Conservation (phyloP, 2,113 vertebrate species). For the Oceanodroma tethys region DNA sequence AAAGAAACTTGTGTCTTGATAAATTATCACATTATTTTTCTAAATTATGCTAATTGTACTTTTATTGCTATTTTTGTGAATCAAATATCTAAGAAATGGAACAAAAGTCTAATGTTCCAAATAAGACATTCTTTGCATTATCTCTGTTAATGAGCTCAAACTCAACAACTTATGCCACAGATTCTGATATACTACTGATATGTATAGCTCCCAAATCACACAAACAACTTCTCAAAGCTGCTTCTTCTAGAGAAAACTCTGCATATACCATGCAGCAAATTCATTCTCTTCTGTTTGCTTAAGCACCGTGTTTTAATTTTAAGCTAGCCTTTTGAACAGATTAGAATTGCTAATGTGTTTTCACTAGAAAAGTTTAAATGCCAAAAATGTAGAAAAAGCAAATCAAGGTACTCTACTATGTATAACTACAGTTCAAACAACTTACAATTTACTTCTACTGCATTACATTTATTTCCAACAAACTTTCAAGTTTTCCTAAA, state of each 20-base stretch:
- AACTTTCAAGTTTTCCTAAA: neutral
- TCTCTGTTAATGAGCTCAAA: neutral
- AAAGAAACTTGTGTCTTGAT: neutral
- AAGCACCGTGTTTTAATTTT: neutral
- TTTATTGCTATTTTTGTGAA: neutral
- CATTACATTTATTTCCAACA: neutral
- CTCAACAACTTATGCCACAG: neutral
- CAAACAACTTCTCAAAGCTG: neutral
- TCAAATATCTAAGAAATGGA: neutral
- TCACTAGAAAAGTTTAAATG: neutral
- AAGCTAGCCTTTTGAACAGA: neutral
- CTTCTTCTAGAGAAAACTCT: neutral
- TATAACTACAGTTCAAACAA: neutral
- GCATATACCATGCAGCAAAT: neutral
- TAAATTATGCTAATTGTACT: neutral
- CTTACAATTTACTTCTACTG: neutral
- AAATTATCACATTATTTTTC: neutral
- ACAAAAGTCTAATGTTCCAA: neutral
- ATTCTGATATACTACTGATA: neutral
- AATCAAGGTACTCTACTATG: neutral
- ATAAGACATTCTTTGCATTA: neutral
- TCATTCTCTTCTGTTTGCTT: neutral
- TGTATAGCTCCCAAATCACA: neutral
- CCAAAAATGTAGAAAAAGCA: neutral
- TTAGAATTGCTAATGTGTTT: neutral